phyloP scores from a whole-genome alignment of 2,113 vertebrate species.

The Ailuropoda melanoleuca region DNA sequence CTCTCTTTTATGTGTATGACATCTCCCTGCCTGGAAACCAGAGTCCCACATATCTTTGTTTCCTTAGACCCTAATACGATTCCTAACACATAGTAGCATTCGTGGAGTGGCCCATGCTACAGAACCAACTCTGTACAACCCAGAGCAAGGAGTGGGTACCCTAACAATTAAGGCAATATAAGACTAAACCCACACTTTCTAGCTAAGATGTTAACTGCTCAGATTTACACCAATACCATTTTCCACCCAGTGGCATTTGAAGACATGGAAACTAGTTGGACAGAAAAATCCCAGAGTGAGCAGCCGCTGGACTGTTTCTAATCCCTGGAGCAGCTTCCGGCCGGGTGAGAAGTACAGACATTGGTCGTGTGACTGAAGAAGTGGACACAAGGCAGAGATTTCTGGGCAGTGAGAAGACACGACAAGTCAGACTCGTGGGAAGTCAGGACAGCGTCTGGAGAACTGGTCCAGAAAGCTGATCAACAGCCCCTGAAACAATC shows the following conservation, averaged over 20 bases:
- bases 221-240: neutral
- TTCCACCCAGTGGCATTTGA: neutral
- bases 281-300: neutral
- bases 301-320: neutral
- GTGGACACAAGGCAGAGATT: neutral
- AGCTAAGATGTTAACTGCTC: neutral
- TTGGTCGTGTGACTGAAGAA: neutral
- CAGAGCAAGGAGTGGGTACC: neutral
- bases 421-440: neutral
- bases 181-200: neutral
- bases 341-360: neutral
- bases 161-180: neutral
- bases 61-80: neutral
- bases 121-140: neutral
- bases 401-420: neutral
- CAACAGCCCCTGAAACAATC: neutral
- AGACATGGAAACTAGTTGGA: neutral
- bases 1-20: neutral
- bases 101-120: neutral
- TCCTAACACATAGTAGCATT: neutral
- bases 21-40: neutral
- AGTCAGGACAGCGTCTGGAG: neutral
- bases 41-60: neutral
- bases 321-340: neutral
- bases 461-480: neutral